Conservation (phyloP, 2,797 vertebrate genomes). For the Rhincodon typus region DNA sequence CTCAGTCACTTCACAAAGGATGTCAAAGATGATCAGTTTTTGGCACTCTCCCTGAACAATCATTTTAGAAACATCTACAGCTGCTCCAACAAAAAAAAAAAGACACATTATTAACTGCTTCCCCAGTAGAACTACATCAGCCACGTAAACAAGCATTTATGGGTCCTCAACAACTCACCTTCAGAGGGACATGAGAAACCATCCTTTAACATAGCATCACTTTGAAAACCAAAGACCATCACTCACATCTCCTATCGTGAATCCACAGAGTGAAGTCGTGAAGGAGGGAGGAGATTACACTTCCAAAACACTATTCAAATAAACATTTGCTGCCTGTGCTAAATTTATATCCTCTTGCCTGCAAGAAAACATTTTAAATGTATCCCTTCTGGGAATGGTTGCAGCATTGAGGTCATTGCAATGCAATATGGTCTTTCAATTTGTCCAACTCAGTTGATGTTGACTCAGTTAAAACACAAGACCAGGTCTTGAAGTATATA, state of each 20-base stretch:
- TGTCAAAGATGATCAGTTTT: not conserved
- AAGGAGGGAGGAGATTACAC: too few relatives aligned
- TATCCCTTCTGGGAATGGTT: not conserved
- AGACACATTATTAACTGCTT: not conserved
- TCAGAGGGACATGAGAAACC: not conserved
- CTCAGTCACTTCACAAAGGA: not conserved
- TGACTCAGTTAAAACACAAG: not conserved
- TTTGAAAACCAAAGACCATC: not conserved
- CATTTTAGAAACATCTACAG: not conserved
- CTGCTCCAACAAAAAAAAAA: not conserved
- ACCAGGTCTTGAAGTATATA: not conserved
- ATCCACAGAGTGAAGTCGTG: not conserved
- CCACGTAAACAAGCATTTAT: not conserved
- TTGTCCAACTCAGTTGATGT: not conserved
- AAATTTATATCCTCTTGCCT: not conserved
- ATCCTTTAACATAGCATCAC: not conserved
- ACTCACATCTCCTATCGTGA: not conserved
- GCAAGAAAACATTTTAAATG: not conserved
- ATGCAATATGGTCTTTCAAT: not conserved
- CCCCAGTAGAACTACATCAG: not conserved
- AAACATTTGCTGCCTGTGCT: not conserved
- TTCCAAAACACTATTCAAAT: not conserved
- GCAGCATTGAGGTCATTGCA: not conserved
- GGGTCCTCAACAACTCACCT: not conserved
- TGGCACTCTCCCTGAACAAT: not conserved